phyloP scores from a whole-genome alignment of 2,888 invertebrate genomes.

The Drymonia ruficornis region DNA sequence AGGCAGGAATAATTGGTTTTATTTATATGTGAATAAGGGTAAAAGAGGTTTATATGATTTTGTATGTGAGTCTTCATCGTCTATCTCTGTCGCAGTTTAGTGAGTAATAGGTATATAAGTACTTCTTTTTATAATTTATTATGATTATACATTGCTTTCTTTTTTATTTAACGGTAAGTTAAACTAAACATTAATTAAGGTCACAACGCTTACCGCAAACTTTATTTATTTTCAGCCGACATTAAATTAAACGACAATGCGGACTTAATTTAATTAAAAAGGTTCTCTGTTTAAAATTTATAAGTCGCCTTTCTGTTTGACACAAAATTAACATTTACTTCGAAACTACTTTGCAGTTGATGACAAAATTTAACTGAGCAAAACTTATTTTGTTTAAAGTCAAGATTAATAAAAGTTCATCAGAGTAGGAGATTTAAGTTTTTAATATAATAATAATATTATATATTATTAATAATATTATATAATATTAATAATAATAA shows the following conservation, averaged over 20 bases:
- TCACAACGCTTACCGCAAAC: not conserved
- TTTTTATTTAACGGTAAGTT: not conserved
- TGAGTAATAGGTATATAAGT: no score
- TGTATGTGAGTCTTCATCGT: no score
- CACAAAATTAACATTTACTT: constrained; percentile 16
- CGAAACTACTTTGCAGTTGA: constrained; percentile 14
- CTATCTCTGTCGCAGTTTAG: no score
- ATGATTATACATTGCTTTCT: no score
- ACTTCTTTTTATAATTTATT: no score
- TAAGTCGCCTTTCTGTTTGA: constrained; percentile 13
- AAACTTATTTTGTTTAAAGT: constrained; percentile 9
- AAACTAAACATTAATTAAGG: constrained; percentile 1
- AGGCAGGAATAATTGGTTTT: no score
- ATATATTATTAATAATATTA: no score
- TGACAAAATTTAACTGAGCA: constrained; percentile 9
- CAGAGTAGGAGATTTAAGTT: not conserved
- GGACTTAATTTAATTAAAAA: constrained; percentile 7
- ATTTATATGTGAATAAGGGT: no score
- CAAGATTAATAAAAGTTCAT: constrained; percentile 4
- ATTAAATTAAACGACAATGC: constrained; percentile 1
- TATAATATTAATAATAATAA: no score
- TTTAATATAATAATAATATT: no score
- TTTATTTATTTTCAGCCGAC: constrained; percentile 2
- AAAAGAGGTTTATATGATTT: no score
- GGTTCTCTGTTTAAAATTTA: constrained; percentile 10